Percentiles rank a stretch among this genome's conserved stretches.
These are phyloP conservation scores for Drosophila nannoptera DNA, from an alignment of 1,140 invertebrate species.

Conservation along the genomic window DNA sequence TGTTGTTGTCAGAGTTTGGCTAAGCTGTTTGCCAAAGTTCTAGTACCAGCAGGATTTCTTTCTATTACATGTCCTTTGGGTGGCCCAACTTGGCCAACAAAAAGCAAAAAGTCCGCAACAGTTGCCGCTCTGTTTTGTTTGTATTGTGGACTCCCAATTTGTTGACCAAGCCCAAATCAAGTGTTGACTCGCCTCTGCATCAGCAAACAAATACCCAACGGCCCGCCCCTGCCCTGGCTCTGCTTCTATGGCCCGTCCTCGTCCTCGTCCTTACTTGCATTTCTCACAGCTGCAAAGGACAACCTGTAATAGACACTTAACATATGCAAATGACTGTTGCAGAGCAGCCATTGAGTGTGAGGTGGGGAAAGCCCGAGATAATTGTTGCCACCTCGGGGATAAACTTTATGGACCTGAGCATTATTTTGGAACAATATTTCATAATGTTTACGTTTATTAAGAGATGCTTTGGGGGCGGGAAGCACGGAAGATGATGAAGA, in stretches of 20 bases:
- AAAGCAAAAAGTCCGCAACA: conserved; percentile 7
- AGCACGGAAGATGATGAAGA: no score
- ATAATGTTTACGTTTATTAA: no score
- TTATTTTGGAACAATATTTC: not conserved
- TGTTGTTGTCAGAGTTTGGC: not conserved
- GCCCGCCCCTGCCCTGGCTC: not conserved
- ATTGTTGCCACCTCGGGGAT: not conserved
- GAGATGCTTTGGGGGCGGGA: no score
- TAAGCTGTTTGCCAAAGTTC: not conserved
- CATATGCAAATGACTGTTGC: conserved; percentile 39
- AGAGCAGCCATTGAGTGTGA: not conserved
- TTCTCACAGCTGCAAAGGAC: conserved; percentile 1
- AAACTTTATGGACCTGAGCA: not conserved
- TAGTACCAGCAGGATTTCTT: not conserved
- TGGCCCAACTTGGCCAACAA: conserved; percentile 3
- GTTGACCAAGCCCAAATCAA: conserved; percentile 35
- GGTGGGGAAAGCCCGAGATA: not conserved
- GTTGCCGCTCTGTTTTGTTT: not conserved
- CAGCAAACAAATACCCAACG: conserved; percentile 10
- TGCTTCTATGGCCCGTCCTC: not conserved
- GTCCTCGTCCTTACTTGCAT: not conserved
- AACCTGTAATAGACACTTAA: conserved; percentile 40
- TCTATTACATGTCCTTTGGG: not conserved
- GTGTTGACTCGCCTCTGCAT: conserved; percentile 22
- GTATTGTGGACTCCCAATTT: conserved; percentile 28